phyloP scores from a whole-genome alignment of 1,140 invertebrate species.

The Dendroctonus valens region DNA sequence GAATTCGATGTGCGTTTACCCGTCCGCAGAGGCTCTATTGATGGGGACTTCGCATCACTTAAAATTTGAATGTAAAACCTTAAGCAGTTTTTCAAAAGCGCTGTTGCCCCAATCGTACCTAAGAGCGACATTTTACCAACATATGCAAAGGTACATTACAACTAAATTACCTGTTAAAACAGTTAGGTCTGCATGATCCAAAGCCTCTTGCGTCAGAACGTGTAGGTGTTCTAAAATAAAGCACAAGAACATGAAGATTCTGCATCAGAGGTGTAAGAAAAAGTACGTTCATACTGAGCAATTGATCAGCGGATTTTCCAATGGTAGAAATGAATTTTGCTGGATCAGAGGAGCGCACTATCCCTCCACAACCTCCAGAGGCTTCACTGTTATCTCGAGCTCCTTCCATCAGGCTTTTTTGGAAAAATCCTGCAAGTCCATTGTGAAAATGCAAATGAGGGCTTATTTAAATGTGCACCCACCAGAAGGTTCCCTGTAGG shows the following conservation, averaged over 20 bases:
- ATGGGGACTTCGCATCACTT: conserved; percentile 51
- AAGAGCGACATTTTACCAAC: background rate
- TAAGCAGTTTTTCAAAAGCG: conserved; percentile 71
- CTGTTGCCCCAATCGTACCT: conserved; percentile 71
- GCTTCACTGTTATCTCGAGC: conserved; percentile 43
- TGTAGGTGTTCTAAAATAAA: conserved; percentile 66
- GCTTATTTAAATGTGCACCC: background rate
- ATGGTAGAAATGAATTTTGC: conserved; percentile 68
- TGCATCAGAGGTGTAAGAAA: conserved; percentile 4
- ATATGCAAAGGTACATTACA: background rate
- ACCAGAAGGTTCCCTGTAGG: conserved; percentile 53
- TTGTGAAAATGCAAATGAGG: background rate
- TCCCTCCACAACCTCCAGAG: conserved; percentile 52
- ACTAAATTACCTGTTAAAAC: conserved; percentile 60
- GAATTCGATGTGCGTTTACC: background rate
- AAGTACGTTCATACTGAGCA: conserved; percentile 53
- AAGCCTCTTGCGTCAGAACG: conserved; percentile 71
- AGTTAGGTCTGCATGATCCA: conserved; percentile 76
- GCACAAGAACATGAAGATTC: background rate
- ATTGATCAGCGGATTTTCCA: conserved; percentile 66
- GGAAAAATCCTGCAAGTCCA: conserved; percentile 43
- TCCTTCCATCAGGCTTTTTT: conserved; percentile 40
- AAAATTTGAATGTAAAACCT: conserved; percentile 68
- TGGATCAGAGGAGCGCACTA: conserved; percentile 69
- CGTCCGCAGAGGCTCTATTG: conserved; percentile 45